These are phyloP conservation scores for Microplitis deprimator DNA, from an alignment of 2,888 invertebrate genomes.

Conservation along the genomic window DNA sequence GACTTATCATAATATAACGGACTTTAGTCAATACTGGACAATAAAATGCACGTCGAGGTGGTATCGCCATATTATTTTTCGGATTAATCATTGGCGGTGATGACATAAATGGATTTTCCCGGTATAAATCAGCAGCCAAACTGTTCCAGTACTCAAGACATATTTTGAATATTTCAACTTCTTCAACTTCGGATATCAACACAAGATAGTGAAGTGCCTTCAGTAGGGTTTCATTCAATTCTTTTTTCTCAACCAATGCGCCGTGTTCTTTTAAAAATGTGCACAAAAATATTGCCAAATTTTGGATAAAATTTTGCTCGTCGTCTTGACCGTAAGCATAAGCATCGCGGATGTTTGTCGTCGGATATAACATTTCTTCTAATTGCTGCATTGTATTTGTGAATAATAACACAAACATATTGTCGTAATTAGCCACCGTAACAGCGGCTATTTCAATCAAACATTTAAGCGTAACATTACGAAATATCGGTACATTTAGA, in stretches of 20 bases:
- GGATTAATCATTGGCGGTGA: constrained; percentile 69
- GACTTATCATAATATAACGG: constrained; percentile 97
- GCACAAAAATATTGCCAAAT: constrained; percentile 96
- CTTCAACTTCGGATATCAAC: constrained; percentile 97
- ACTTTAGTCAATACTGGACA: constrained; percentile 88
- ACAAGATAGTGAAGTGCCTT: constrained; percentile 91
- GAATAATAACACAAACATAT: constrained; percentile 91
- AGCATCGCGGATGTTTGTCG: constrained; percentile 93
- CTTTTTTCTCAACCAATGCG: constrained; percentile 87
- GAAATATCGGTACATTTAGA: constrained; percentile 96
- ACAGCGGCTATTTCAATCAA: constrained; percentile 98
- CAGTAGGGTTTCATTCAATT: constrained; percentile 82
- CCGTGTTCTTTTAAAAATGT: constrained; percentile 98
- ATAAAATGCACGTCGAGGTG: constrained; percentile 81
- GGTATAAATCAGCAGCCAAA: constrained; percentile 92
- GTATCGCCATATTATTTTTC: constrained; percentile 68
- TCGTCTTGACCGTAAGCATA: constrained; percentile 95
- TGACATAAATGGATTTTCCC: constrained; percentile 83
- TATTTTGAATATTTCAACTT: constrained; percentile 99
- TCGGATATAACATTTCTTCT: constrained; percentile 91
- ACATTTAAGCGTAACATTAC: constrained; percentile 98
- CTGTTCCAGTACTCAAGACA: constrained; percentile 99
- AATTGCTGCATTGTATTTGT: constrained; percentile 93
- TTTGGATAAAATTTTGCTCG: constrained; percentile 99
- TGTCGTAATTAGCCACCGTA: constrained; percentile 90